Base-by-base conservation (phyloP, 2,113 vertebrate genomes). In the Notiomystis cincta region DNA sequence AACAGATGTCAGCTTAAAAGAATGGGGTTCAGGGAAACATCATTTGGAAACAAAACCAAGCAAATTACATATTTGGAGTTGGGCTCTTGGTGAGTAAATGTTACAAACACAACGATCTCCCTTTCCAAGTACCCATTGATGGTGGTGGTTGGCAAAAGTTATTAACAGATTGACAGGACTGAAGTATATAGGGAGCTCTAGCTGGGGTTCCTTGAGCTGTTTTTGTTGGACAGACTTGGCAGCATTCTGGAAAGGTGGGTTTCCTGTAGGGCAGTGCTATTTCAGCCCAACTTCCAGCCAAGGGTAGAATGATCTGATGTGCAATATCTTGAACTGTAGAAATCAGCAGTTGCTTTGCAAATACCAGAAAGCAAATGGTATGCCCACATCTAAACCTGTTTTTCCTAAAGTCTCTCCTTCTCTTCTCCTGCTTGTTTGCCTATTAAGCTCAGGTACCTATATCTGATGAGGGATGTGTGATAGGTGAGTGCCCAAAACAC, bases 1-100 rank as follows among this genome's bases (percentile, higher is more conserved):
- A 92, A 57, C 47, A 72, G 70, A 77, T 91, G 66, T 80, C 71
- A 95, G 38, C 75, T 65, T 85, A 62, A 91, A 96, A 89, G 66
- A 94, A 88, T 38, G 69, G 45, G 7, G 53, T 82, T 80, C 75
- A 77, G 62, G 30, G 73, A 89, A 80, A 38, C 54, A 85, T 86
- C 15, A 21, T 90, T 80, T 93, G 82, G 78, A 77, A 93, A 77
- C 44, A 76, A 90, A 91, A 82, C 4, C 69, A 91, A 93, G 75
- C 35, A 54, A 92, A 20, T 66, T 10, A 66, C 28, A 16, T 87
- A 37, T 57, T 85, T 87, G 69, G 82, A 94, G n/a, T 82, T 82
- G 44, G 31, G 38, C 31, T 94, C 7, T 87, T 73, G 24, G 33
- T 72, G 42, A 91, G 45, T 84, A 72, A 67, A 50, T 64, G 44